Conservation (phyloP, 2,797 vertebrate species). For the Pelochelys cantorii region DNA sequence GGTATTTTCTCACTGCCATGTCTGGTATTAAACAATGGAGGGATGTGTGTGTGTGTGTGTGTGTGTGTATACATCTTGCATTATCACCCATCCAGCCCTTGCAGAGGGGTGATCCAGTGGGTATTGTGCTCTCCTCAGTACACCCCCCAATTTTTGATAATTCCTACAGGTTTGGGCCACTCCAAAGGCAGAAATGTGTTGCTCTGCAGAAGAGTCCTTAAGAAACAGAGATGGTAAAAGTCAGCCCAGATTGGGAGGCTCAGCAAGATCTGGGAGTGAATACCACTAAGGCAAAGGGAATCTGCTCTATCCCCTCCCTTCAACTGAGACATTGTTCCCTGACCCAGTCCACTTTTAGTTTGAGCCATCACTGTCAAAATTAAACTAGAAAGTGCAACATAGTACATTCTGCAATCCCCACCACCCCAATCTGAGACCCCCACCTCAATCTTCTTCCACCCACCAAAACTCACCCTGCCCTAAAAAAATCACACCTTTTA, state of each 20-base stretch:
- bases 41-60: no score
- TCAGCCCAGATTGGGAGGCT: neutral
- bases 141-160: neutral
- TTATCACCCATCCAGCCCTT: neutral
- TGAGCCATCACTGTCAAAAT: neutral
- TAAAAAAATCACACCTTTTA: no score
- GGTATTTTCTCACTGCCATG: neutral
- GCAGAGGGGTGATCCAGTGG: neutral
- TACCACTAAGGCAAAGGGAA: neutral
- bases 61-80: neutral
- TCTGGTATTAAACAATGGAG: neutral
- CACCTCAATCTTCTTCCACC: neutral
- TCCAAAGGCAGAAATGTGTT: neutral
- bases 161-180: neutral
- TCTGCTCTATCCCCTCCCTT: neutral
- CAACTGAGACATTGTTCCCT: neutral
- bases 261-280: neutral
- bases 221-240: neutral
- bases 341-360: no score
- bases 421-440: neutral
- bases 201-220: neutral
- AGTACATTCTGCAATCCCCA: neutral
- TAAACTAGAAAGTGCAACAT: neutral
- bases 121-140: neutral
- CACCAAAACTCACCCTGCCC: no score